Evolutionary conservation across 2,113 vertebrate genomes (phyloP).

Genomic region (Riparia riparia): DNA sequence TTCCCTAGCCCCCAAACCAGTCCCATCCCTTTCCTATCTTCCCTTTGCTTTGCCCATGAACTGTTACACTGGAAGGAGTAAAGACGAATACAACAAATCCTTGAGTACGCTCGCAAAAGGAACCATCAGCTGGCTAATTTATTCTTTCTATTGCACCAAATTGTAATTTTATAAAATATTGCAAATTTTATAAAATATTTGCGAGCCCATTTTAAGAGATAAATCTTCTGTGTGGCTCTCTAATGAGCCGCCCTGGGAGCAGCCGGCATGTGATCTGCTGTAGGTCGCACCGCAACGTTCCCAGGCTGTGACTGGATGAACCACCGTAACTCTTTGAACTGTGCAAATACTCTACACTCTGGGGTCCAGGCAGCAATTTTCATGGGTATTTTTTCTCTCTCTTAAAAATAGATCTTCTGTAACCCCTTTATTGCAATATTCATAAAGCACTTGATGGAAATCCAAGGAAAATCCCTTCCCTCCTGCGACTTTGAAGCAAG

Average conservation of each 20-base stretch:
- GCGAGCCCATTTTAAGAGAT: conserved; percentile 63
- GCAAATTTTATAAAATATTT: conserved; percentile 74
- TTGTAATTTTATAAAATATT: conserved; percentile 69
- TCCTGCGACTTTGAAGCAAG: conserved; percentile 16
- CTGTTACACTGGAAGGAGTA: neutral
- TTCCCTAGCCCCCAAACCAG: neutral
- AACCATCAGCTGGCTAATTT: conserved; percentile 52
- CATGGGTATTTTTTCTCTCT: conserved; percentile 53
- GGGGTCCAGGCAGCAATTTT: conserved; percentile 55
- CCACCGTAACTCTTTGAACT: conserved; percentile 64
- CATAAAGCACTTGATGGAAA: conserved; percentile 40
- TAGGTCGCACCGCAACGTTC: conserved; percentile 35
- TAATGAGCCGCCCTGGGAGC: conserved; percentile 60
- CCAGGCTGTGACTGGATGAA: conserved; percentile 43
- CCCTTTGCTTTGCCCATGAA: neutral
- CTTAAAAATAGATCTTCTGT: conserved; percentile 66
- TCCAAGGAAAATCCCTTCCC: conserved; percentile 55
- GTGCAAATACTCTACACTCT: conserved; percentile 61
- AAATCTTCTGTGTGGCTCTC: conserved; percentile 62
- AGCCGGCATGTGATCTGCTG: conserved; percentile 40
- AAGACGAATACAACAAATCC: neutral
- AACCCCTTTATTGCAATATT: conserved; percentile 63
- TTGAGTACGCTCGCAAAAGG: conserved; percentile 34
- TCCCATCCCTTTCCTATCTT: neutral
- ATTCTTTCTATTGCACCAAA: conserved; percentile 61